These are phyloP conservation scores for Macropodus opercularis DNA, from an alignment of 2,797 vertebrate species.

Conservation along the genomic window DNA sequence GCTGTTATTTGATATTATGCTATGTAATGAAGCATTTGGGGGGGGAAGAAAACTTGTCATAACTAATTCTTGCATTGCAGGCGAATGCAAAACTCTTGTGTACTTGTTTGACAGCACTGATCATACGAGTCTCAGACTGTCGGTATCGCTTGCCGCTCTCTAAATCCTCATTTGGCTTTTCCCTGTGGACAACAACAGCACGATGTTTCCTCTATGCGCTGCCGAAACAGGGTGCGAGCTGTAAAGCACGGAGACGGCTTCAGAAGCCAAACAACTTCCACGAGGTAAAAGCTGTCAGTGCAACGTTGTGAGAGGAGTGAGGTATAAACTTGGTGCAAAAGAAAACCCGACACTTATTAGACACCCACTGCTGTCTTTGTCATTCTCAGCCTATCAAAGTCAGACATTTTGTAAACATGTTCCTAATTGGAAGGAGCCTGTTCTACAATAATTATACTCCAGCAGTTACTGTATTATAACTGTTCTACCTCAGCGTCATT, in stretches of 20 bases:
- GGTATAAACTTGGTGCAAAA: slow-evolving; percentile 20
- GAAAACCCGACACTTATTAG: slow-evolving; percentile 39
- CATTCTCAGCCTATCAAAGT: slow-evolving; percentile 33
- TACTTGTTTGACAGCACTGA: slow-evolving; percentile 28
- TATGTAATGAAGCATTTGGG: background rate
- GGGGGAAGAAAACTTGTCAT: background rate
- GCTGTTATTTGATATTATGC: background rate
- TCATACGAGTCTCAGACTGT: slow-evolving; percentile 11
- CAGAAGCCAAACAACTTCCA: slow-evolving; percentile 28
- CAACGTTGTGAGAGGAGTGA: slow-evolving; percentile 10
- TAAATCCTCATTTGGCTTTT: slow-evolving; percentile 52
- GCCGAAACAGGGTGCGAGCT: slow-evolving; percentile 2
- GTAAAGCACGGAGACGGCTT: slow-evolving; percentile 43
- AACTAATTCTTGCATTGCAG: slow-evolving; percentile 3
- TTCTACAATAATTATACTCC: slow-evolving; percentile 41
- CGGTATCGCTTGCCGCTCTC: slow-evolving; percentile 32
- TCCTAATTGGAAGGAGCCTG: slow-evolving; percentile 36
- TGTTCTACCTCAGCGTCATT: slow-evolving; percentile 29
- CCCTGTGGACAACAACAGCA: slow-evolving; percentile 9
- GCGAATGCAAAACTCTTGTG: slow-evolving; percentile 12
- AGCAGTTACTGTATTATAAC: slow-evolving; percentile 31
- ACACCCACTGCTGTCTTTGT: slow-evolving; percentile 17
- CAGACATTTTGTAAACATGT: slow-evolving; percentile 50
- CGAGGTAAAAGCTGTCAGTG: slow-evolving; percentile 16
- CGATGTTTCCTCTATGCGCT: slow-evolving; percentile 9